phyloP scores from a whole-genome alignment of 2,113 vertebrate species.

The Agapornis roseicollis region DNA sequence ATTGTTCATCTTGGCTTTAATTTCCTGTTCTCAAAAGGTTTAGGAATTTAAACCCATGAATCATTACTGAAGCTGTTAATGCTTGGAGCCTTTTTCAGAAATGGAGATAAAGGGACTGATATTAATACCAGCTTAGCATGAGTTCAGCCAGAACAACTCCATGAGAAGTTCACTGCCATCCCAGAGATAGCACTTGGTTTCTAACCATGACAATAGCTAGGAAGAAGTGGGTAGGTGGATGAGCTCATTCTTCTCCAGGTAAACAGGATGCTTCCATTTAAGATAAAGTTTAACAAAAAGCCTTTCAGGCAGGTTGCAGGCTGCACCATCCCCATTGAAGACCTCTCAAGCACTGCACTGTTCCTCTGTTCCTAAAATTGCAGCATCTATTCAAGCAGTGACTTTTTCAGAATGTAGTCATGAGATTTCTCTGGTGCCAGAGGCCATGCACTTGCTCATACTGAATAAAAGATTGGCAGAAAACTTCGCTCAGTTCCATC shows the following conservation, averaged over 20 bases:
- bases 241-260: neutral
- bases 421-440: neutral
- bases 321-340: neutral
- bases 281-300: neutral
- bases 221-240: neutral
- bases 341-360: neutral
- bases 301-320: neutral
- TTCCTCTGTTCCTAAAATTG: neutral
- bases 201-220: neutral
- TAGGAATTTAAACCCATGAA: conserved; percentile 64
- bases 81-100: conserved; percentile 41
- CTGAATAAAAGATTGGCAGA: neutral
- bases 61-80: conserved; percentile 56
- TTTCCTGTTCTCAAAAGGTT: conserved; percentile 65
- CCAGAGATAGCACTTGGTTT: neutral
- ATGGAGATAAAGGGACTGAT: conserved; percentile 45
- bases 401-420: neutral
- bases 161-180: neutral
- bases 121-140: conserved; percentile 54
- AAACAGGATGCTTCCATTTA: neutral
- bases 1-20: conserved; percentile 71
- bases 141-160: neutral
- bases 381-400: neutral
- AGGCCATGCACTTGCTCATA: neutral
- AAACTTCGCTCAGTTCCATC: neutral